Percentiles rank a stretch among this genome's conserved stretches.
Conservation (phyloP, 2,113 vertebrate species). For the Athene noctua region DNA sequence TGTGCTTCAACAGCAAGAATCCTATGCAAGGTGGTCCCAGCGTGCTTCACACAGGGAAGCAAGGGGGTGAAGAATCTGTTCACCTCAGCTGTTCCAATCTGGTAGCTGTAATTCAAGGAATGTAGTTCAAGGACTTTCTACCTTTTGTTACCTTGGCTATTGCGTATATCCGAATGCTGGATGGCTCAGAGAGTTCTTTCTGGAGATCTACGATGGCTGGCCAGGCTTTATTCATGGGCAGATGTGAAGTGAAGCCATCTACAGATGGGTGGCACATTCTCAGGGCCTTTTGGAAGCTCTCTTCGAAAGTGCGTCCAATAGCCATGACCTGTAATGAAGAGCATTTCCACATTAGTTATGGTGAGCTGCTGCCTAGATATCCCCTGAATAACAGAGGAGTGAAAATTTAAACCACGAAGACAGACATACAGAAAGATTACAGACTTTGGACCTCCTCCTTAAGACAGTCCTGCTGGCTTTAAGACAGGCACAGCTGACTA, state of each 20-base stretch:
- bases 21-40: not conserved
- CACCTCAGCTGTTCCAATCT: not conserved
- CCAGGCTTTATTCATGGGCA: conserved; percentile 92
- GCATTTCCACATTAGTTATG: not conserved
- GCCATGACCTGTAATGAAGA: conserved; percentile 85
- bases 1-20: not conserved
- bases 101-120: not conserved
- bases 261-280: conserved; percentile 94
- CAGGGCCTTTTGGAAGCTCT: conserved; percentile 94
- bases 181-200: conserved; percentile 86
- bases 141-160: conserved; percentile 86
- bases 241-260: conserved; percentile 84
- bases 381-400: not conserved
- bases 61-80: not conserved
- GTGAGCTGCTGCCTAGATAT: not conserved
- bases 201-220: conserved; percentile 73
- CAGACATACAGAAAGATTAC: not conserved
- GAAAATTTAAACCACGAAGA: not conserved
- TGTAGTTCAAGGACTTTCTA: not conserved
- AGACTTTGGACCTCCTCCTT: not conserved
- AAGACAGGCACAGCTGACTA: not conserved
- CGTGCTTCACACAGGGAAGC: not conserved
- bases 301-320: conserved; percentile 92
- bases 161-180: conserved; percentile 87
- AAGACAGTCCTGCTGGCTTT: not conserved